Percentiles rank a stretch among this genome's conserved stretches.
phyloP scores from a whole-genome alignment of 1,140 invertebrate genomes.

The Drosophila tristis region DNA sequence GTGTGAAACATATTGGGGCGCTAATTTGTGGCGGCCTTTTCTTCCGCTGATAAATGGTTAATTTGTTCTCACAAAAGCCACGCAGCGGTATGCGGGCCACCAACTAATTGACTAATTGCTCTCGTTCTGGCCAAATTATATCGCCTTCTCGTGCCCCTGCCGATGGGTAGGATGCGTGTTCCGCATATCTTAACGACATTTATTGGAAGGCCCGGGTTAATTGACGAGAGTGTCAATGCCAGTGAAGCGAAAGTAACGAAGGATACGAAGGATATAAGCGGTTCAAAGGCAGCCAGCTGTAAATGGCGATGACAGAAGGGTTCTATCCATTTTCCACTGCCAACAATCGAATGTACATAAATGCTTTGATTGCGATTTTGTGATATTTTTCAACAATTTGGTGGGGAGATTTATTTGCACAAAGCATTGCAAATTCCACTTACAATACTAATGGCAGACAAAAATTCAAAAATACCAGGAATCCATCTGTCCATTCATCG shows the following conservation, averaged over 20 bases:
- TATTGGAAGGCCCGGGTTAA: constrained; percentile 21
- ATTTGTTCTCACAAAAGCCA: constrained; percentile 55
- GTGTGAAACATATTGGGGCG: constrained; percentile 28
- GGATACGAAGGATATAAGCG: constrained; percentile 1
- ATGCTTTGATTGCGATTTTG: constrained; percentile 14
- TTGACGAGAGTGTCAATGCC: constrained; percentile 37
- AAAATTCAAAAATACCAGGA: constrained; percentile 30
- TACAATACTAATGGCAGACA: constrained; percentile 22
- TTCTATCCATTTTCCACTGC: background rate
- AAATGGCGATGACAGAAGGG: constrained; percentile 20
- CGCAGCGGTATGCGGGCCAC: constrained; percentile 52
- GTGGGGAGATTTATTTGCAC: constrained; percentile 24
- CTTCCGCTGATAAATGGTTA: constrained; percentile 61
- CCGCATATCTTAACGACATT: constrained; percentile 35
- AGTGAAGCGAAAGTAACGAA: constrained; percentile 29
- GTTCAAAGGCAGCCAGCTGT: constrained; percentile 12
- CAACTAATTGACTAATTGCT: constrained; percentile 67
- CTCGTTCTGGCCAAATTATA: constrained; percentile 44
- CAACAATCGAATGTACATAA: background rate
- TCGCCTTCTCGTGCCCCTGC: constrained; percentile 10
- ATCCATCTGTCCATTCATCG: too few relatives aligned
- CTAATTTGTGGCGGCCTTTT: constrained; percentile 53
- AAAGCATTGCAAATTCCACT: constrained; percentile 25
- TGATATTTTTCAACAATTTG: constrained; percentile 31
- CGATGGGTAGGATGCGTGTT: constrained; percentile 15